Conservation (phyloP, 2,888 invertebrate genomes). For the Chrysolina americana region DNA sequence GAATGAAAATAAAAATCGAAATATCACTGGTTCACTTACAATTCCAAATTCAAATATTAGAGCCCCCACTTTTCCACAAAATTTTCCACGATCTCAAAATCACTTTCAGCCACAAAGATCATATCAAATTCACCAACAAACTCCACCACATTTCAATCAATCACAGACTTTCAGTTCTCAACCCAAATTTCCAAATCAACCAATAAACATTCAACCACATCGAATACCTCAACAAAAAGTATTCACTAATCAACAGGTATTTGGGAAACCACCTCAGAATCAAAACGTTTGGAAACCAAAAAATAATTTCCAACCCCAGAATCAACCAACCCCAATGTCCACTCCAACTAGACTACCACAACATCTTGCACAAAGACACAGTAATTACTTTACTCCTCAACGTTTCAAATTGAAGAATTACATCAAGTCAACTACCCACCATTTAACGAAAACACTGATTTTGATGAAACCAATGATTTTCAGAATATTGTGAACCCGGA, state of each 20-base stretch:
- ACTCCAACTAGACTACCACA: not conserved
- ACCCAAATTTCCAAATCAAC: not conserved
- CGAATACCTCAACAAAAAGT: not conserved
- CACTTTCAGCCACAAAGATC: no score
- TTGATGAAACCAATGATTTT: not conserved
- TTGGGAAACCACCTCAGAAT: not conserved
- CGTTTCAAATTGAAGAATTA: not conserved
- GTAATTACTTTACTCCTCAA: no score
- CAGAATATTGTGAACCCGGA: not conserved
- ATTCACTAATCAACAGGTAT: not conserved
- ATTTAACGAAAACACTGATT: not conserved
- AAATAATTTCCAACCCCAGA: not conserved
- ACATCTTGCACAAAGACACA: not conserved
- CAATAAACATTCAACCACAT: not conserved
- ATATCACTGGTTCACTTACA: not conserved
- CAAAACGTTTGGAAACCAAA: constrained; percentile 1
- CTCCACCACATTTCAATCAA: not conserved
- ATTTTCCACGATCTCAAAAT: no score
- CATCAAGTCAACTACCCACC: not conserved
- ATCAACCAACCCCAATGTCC: not conserved
- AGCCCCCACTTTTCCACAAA: not conserved
- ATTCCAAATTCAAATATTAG: not conserved
- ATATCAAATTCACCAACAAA: not conserved
- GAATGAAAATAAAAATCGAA: not conserved
- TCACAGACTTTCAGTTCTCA: not conserved